phyloP scores from a whole-genome alignment of 2,113 vertebrate genomes.

The Balaeniceps rex region DNA sequence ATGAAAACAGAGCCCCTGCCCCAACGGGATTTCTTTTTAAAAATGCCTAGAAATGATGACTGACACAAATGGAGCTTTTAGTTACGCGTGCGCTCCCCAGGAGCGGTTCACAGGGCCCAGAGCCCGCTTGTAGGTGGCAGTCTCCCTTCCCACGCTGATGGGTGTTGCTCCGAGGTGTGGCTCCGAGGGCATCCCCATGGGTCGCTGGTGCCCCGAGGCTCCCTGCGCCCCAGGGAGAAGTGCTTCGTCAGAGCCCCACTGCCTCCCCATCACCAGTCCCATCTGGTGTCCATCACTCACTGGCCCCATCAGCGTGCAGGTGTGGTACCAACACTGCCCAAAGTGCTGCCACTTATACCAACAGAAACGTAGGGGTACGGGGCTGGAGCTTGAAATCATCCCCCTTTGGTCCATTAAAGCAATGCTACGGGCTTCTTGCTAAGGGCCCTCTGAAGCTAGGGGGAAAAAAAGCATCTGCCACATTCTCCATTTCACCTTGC shows the following conservation, averaged over 20 bases:
- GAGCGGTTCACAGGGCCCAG: fast-evolving
- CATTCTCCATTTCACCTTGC: not conserved
- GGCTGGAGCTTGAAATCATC: not conserved
- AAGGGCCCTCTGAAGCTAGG: not conserved
- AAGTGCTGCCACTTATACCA: fast-evolving
- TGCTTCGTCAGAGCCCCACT: fast-evolving
- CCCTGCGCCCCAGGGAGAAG: not conserved
- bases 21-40: not conserved
- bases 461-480: not conserved
- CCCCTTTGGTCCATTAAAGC: not conserved
- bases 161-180: not conserved
- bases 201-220: not conserved
- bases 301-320: not conserved
- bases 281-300: not conserved
- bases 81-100: not conserved
- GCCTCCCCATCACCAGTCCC: not conserved
- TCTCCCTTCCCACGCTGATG: not conserved
- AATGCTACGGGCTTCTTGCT: not conserved
- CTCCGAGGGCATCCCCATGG: fast-evolving
- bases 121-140: not conserved
- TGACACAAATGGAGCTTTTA: slow-evolving; percentile 2
- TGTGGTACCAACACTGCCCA: fast-evolving
- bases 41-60: not conserved
- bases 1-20: not conserved
- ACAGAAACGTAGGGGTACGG: not conserved